Conservation (phyloP, 2,888 invertebrate genomes). For the Chironomus tentans region DNA sequence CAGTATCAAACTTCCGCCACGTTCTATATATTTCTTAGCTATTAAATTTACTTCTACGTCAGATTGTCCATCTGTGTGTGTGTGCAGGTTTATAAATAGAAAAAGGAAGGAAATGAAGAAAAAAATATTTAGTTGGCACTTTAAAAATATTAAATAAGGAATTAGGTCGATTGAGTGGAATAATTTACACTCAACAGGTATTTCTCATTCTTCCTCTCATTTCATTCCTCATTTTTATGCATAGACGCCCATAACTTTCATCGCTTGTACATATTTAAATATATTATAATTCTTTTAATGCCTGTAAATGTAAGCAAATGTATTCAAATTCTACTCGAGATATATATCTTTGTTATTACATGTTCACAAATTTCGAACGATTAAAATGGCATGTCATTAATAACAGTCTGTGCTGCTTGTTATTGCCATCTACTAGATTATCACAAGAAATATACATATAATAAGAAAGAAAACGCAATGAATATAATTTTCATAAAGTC, state of each 20-base stretch:
- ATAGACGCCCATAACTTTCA: no score
- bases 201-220: no score
- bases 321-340: not conserved
- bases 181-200: constrained; percentile 14
- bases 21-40: constrained; percentile 62
- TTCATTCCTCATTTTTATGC: no score
- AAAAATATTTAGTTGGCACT: not conserved
- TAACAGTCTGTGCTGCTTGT: constrained; percentile 1
- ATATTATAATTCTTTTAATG: no score
- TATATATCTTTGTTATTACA: not conserved
- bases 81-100: not conserved
- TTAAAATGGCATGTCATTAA: constrained; percentile 19
- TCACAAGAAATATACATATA: no score
- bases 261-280: no score
- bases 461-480: no score
- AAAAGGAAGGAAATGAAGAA: not conserved
- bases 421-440: not conserved
- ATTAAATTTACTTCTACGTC: constrained; percentile 49
- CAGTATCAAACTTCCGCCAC: constrained; percentile 59
- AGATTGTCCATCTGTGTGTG: constrained; percentile 39
- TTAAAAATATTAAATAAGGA: not conserved
- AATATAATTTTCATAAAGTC: no score
- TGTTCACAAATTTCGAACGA: constrained; percentile 2
- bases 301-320: not conserved
- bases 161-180: constrained; percentile 3